Evolutionary conservation across 2,113 vertebrate genomes (phyloP).

Genomic region (Podiceps cristatus): DNA sequence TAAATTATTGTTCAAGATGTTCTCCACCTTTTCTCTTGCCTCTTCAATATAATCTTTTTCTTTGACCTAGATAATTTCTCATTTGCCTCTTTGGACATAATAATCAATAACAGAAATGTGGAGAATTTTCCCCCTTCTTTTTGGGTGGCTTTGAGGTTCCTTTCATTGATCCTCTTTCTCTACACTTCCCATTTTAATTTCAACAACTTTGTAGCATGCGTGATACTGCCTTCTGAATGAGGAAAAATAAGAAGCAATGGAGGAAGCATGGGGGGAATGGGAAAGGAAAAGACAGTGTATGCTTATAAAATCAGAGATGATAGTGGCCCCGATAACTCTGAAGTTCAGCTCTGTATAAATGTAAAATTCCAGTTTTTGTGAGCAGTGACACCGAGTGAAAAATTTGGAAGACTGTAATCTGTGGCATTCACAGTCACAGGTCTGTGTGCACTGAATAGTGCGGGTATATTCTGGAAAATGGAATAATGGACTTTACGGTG

Average conservation of each 20-base stretch:
- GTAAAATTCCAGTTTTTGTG: conserved; percentile 56
- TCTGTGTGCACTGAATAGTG: not conserved
- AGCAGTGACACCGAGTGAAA: conserved; percentile 23
- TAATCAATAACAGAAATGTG: not conserved
- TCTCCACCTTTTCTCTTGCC: not conserved
- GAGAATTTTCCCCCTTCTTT: not conserved
- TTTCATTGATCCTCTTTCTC: not conserved
- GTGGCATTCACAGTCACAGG: not conserved
- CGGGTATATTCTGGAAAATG: not conserved
- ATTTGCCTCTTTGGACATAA: not conserved
- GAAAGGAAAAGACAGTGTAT: not conserved
- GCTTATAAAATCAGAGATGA: not conserved
- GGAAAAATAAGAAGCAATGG: not conserved
- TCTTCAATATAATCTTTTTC: not conserved
- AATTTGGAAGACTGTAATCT: not conserved
- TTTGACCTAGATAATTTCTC: not conserved
- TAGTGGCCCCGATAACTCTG: not conserved
- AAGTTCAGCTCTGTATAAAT: conserved; percentile 28
- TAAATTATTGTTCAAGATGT: not conserved
- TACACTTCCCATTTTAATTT: not conserved
- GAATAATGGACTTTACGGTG: not conserved
- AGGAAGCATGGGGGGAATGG: not conserved
- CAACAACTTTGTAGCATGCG: not conserved
- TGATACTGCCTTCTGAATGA: not conserved
- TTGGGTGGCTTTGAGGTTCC: not conserved